These are phyloP conservation scores for Matsumyia berberina DNA, from an alignment of 2,888 invertebrate genomes.

Conservation along the genomic window DNA sequence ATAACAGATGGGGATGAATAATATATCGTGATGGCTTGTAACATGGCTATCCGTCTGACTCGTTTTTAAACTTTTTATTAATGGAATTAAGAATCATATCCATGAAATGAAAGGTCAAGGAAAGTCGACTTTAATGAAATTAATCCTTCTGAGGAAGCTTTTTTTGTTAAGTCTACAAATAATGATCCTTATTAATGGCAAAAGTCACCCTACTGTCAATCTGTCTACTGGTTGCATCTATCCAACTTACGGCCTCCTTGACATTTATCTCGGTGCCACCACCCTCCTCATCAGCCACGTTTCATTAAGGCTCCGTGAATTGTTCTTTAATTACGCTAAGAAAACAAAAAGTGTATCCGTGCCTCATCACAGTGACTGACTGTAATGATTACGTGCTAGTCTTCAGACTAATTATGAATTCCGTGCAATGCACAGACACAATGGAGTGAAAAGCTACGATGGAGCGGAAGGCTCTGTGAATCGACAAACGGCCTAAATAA, in stretches of 20 bases:
- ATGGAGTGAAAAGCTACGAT: constrained; percentile 29
- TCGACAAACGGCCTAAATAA: constrained; percentile 67
- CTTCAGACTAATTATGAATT: constrained; percentile 61
- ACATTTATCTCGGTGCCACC: constrained; percentile 39
- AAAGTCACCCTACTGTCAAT: constrained; percentile 32
- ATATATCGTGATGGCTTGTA: background rate
- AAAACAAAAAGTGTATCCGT: constrained; percentile 37
- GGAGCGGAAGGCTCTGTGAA: constrained; percentile 37
- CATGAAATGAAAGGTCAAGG: constrained; percentile 54
- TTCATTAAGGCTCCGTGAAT: constrained; percentile 46
- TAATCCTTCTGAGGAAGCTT: constrained; percentile 12
- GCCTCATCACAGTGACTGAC: background rate
- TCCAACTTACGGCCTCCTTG: constrained; percentile 17
- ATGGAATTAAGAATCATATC: constrained; percentile 34
- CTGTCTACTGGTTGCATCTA: constrained; percentile 27
- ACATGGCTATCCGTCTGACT: background rate
- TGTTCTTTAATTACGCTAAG: constrained; percentile 60
- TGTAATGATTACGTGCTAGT: constrained; percentile 50
- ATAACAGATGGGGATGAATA: constrained; percentile 16
- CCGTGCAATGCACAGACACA: constrained; percentile 55
- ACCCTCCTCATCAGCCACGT: constrained; percentile 3
- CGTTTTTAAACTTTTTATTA: constrained; percentile 25
- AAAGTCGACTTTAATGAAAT: background rate
- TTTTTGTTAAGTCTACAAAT: constrained; percentile 22
- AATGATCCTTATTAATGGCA: constrained; percentile 64